Conservation (phyloP, 2,113 vertebrate genomes). For the Ictidomys tridecemlineatus region DNA sequence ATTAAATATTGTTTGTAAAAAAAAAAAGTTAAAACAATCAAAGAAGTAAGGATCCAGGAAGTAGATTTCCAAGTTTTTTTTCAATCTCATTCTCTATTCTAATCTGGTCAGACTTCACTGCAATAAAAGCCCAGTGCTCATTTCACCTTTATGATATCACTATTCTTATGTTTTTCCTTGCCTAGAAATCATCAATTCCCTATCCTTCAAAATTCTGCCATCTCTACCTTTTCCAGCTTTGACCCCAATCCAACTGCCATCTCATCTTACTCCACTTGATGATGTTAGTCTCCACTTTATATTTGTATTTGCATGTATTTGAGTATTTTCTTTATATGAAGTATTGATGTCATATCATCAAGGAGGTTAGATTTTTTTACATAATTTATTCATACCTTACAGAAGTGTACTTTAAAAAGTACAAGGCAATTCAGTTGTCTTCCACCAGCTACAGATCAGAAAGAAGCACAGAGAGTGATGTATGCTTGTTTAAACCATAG, state of each 20-base stretch:
- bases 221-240: background rate
- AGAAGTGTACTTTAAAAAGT: too few relatives aligned
- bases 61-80: background rate
- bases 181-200: background rate
- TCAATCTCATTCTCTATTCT: background rate
- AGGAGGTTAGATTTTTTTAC: background rate
- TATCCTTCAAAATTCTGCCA: accelerated
- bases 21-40: background rate
- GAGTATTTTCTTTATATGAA: slow-evolving; percentile 31
- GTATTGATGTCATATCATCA: background rate
- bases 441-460: background rate
- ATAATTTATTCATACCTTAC: background rate
- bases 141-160: background rate
- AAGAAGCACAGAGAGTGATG: background rate
- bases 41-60: background rate
- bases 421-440: too few relatives aligned
- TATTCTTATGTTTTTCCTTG: background rate
- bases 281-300: background rate
- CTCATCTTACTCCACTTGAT: background rate
- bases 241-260: background rate
- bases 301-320: background rate
- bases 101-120: background rate
- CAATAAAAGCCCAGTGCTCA: background rate
- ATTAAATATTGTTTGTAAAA: background rate
- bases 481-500: slow-evolving; percentile 2